Conservation (phyloP, 2,113 vertebrate species). For the Pachyramphus minor region DNA sequence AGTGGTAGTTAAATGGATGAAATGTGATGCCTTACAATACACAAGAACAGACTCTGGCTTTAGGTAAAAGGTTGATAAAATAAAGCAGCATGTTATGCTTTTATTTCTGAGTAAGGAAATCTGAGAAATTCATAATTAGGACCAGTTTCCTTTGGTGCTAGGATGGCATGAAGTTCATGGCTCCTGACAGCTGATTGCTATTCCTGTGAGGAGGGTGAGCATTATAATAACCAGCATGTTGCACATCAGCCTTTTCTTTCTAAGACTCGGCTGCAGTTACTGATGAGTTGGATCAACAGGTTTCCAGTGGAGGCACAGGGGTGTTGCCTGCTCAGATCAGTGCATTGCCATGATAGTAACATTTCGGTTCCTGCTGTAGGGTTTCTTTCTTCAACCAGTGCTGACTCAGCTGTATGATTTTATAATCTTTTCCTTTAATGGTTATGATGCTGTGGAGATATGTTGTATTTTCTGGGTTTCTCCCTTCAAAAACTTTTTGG, state of each 20-base stretch:
- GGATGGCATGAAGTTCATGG: neutral
- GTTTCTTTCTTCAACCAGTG: neutral
- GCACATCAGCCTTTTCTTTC: neutral
- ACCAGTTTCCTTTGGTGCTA: neutral
- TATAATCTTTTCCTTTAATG: neutral
- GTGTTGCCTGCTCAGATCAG: neutral
- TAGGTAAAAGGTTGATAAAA: neutral
- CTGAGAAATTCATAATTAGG: neutral
- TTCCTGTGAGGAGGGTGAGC: neutral
- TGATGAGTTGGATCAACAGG: neutral
- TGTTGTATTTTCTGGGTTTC: neutral
- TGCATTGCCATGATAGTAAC: neutral
- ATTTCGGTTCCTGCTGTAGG: neutral
- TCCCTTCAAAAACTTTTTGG: neutral
- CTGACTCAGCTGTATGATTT: neutral
- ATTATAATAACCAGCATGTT: neutral
- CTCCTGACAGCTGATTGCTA: neutral
- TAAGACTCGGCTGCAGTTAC: neutral
- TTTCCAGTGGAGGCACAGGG: neutral
- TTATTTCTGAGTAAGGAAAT: neutral
- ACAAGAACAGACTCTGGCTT: neutral
- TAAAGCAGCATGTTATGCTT: neutral
- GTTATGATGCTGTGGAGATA: neutral
- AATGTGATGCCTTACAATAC: neutral
- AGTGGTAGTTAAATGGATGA: neutral